Evolutionary conservation across 2,113 vertebrate genomes (phyloP).

Genomic region (Microtus ochrogaster): DNA sequence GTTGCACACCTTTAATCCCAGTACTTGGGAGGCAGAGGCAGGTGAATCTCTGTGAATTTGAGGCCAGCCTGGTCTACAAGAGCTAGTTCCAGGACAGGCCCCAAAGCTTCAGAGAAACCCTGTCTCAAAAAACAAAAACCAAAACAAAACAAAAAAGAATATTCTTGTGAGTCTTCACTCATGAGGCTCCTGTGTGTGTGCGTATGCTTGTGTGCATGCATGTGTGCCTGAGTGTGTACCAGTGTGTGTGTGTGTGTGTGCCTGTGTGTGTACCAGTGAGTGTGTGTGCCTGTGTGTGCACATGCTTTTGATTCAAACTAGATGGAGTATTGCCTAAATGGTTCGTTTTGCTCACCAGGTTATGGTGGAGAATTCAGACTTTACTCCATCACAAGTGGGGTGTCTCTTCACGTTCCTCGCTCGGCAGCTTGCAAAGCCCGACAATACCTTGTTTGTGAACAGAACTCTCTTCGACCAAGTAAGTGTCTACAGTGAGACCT

Average conservation of each 20-base stretch:
- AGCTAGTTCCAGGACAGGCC: too few species aligned
- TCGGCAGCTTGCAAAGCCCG: conserved; percentile 96
- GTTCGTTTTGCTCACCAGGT: conserved; percentile 87
- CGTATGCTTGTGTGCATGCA: not conserved
- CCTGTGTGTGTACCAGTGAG: not conserved
- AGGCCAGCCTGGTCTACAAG: too few species aligned
- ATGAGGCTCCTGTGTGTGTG: not conserved
- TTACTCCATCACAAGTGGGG: conserved; percentile 97
- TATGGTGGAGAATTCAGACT: conserved; percentile 99
- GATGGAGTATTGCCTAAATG: conserved; percentile 15
- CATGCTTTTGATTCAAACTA: not conserved
- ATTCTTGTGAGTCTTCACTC: not conserved
- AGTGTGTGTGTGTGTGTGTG: not conserved
- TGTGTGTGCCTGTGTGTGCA: not conserved
- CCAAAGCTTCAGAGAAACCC: too few species aligned
- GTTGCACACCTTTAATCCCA: too few species aligned
- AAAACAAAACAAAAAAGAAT: not conserved
- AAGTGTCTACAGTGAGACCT: conserved; percentile 59
- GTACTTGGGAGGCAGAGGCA: too few species aligned
- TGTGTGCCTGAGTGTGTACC: not conserved
- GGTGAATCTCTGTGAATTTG: too few species aligned
- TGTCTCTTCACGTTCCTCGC: conserved; percentile 98
- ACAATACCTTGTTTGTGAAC: conserved; percentile 99
- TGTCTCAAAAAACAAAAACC: too few species aligned
- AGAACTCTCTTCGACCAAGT: conserved; percentile 98